These are phyloP conservation scores for Pterostichus madidus DNA, from an alignment of 2,888 invertebrate species.

Conservation along the genomic window DNA sequence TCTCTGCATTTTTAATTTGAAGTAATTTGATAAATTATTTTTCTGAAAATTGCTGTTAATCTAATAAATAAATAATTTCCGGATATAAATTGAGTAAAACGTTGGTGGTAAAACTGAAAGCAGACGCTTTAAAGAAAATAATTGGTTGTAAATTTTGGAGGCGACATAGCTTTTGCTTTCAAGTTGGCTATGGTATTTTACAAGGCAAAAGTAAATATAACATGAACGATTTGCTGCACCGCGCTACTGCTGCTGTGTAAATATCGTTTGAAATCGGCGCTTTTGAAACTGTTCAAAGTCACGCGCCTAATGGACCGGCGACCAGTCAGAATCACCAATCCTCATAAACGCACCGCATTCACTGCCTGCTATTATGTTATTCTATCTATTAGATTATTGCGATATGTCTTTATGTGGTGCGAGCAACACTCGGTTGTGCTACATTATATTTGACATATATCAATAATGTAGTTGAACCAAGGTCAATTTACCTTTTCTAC, in stretches of 20 bases:
- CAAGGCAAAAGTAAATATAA: conserved; percentile 61
- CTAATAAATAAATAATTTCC: too few species aligned
- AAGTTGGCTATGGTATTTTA: conserved; percentile 50
- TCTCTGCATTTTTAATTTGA: too few species aligned
- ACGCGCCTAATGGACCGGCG: conserved; percentile 57
- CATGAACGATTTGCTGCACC: conserved; percentile 18
- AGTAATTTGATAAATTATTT: too few species aligned
- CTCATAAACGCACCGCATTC: conserved; percentile 55
- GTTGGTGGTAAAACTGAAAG: too few species aligned
- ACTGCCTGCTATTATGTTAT: conserved; percentile 13
- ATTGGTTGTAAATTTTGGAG: conserved; percentile 48
- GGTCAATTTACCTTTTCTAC: conserved; percentile 30
- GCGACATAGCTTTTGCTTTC: conserved; percentile 61
- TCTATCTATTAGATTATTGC: conserved; percentile 41
- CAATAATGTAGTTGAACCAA: conserved; percentile 23
- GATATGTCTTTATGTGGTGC: conserved; percentile 29
- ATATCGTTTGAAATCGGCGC: conserved; percentile 62
- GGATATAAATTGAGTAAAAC: too few species aligned
- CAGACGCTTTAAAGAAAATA: conserved; percentile 47
- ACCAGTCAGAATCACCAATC: conserved; percentile 3
- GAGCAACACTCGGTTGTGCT: neutral
- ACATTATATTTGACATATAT: conserved; percentile 33
- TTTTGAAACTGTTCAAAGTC: conserved; percentile 64
- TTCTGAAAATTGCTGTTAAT: too few species aligned
- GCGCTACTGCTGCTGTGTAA: conserved; percentile 35